Percentiles rank a stretch among this genome's conserved stretches.
Evolutionary conservation across 2,113 vertebrate genomes (phyloP).

Genomic region (Porphyrio hochstetteri): DNA sequence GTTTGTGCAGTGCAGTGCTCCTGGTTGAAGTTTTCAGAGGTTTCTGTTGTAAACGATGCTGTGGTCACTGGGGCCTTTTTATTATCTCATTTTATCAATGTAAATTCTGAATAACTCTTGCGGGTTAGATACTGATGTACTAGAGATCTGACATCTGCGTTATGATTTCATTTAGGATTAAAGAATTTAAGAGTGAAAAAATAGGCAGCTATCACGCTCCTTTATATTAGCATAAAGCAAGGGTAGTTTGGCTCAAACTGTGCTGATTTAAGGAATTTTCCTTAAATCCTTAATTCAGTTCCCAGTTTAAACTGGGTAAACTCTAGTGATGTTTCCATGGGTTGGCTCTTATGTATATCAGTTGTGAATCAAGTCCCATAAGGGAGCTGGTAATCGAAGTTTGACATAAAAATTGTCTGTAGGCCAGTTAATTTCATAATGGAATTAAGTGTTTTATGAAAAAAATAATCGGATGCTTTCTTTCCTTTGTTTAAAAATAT

Average conservation of each 20-base stretch:
- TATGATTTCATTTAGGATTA: neutral
- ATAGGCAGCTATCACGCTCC: neutral
- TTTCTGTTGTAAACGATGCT: neutral
- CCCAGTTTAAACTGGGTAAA: neutral
- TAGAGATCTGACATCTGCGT: neutral
- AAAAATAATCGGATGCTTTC: neutral
- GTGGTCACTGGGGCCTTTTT: neutral
- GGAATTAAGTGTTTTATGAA: neutral
- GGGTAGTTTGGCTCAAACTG: neutral
- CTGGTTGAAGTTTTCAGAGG: neutral
- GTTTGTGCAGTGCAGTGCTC: neutral
- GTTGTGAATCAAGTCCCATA: fast-evolving
- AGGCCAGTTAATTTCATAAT: neutral
- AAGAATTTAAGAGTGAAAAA: neutral
- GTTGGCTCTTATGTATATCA: fast-evolving
- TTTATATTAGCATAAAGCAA: neutral
- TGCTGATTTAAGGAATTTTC: neutral
- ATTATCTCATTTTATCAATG: neutral
- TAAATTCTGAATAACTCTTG: conserved; percentile 12
- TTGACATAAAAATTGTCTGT: neutral
- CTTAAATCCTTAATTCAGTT: neutral
- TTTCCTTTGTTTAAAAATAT: neutral
- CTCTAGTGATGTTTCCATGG: neutral
- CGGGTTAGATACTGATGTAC: neutral
- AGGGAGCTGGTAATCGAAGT: neutral